These are phyloP conservation scores for Dioctria linearis DNA, from an alignment of 2,888 invertebrate genomes.

Conservation along the genomic window DNA sequence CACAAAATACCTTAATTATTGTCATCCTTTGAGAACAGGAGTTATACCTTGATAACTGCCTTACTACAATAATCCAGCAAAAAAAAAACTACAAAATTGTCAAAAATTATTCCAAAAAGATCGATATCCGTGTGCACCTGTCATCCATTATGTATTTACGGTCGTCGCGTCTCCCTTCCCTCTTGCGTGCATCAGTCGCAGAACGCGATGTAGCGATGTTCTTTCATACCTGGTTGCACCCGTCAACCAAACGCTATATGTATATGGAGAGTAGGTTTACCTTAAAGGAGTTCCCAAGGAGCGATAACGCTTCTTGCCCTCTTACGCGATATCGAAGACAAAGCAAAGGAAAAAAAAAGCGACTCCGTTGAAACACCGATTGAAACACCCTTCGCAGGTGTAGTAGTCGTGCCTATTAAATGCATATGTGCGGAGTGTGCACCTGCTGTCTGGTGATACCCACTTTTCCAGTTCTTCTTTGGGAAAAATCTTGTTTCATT, in stretches of 20 bases:
- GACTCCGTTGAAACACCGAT: background rate
- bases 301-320: background rate
- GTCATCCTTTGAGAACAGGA: background rate
- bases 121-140: conserved; percentile 13
- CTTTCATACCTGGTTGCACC: conserved; percentile 6
- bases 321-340: conserved; percentile 33
- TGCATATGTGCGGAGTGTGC: conserved; percentile 23
- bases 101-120: conserved; percentile 4
- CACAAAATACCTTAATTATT: background rate
- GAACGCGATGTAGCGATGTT: background rate
- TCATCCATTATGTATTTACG: background rate
- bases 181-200: background rate
- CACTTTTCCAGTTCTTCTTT: conserved; percentile 45
- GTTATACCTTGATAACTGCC: background rate
- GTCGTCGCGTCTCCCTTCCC: background rate
- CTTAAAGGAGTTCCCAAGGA: background rate
- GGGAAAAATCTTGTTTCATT: conserved; percentile 38
- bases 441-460: conserved; percentile 53
- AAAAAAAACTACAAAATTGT: background rate
- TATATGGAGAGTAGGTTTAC: background rate
- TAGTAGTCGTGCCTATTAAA: conserved; percentile 41
- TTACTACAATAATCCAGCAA: background rate
- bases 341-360: conserved; percentile 7
- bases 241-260: background rate
- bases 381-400: conserved; percentile 22